Conservation (phyloP, 2,113 vertebrate genomes). For the Rhegmatorhina hoffmannsi region DNA sequence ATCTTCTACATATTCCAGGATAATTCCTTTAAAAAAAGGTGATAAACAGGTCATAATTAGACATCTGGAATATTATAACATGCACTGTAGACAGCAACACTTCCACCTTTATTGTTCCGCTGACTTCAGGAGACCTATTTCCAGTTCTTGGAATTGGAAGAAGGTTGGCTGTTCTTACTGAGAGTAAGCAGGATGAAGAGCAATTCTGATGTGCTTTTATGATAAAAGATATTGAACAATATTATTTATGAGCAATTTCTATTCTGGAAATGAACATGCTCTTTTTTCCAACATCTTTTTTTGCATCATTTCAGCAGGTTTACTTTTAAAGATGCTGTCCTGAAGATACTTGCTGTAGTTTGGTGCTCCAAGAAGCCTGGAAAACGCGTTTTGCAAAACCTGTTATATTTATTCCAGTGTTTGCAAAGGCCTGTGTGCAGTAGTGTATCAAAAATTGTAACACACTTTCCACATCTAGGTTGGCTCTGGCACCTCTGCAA, state of each 20-base stretch:
- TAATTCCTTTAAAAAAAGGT: conserved; percentile 79
- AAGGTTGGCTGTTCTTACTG: not conserved
- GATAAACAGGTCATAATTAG: not conserved
- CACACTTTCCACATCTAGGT: not conserved
- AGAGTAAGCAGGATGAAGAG: not conserved
- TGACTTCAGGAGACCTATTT: not conserved
- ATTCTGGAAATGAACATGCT: not conserved
- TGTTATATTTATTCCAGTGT: not conserved
- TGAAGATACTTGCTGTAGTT: not conserved
- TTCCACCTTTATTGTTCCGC: not conserved
- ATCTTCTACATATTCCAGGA: conserved; percentile 87
- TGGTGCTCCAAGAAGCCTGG: not conserved
- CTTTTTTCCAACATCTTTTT: not conserved
- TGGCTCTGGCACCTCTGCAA: not conserved
- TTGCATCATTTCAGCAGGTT: not conserved
- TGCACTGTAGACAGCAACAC: not conserved
- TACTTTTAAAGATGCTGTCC: not conserved
- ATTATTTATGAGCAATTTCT: not conserved
- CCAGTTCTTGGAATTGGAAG: not conserved
- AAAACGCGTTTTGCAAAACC: not conserved
- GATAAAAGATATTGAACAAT: not conserved
- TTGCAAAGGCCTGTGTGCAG: not conserved
- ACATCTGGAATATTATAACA: not conserved
- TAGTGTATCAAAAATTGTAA: not conserved
- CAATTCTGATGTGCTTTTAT: not conserved